Evolutionary conservation across 1,140 invertebrate genomes (phyloP), one percentile per base, ranked within the genome.

Genomic region (Caenorhabditis briggsae): DNA sequence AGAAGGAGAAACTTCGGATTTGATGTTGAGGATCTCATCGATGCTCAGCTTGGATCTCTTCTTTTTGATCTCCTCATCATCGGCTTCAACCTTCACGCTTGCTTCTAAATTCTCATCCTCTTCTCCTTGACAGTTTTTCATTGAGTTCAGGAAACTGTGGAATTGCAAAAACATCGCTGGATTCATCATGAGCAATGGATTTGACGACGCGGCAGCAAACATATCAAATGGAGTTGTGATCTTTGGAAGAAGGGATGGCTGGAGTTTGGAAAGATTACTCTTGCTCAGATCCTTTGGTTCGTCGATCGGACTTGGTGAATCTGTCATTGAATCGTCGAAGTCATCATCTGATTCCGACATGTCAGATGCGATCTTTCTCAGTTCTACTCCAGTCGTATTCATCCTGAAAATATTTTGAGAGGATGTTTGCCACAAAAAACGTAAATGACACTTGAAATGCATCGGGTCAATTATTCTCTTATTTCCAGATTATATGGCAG

Each of bases 11-110:
- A 78, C 70, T 50, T 55, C 55, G 16, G 88, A 50, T 53, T 89
- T 89, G 41, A 83, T 61, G 53, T 84, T 87, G 43, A 89, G 46
- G 20, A 89, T 87, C 74, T 89, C 86, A 58, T 89, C 88, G 46
- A 53, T 65, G 25, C 56, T 59, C 16, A 64, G 20, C n/a, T 70
- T 64, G 48, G 86, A 64, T 58, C 59, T 46, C 7, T 50, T 41
- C 20, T 46, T 78, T 16, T 55, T 53, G 6, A 83, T 18, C 82
- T 59, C 55, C 2, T 41, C 25, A 20, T 59, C 33, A 33, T 56
- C 43, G 33, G 43, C 61, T 84, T 65, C 5, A 16, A 23, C 25
- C 23, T 46, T 50, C 46, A 14, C 65, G 9, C 23, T 46, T 43
- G 53, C 46, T 43, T 41, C 58, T 5, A 53, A 33, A 65, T 70